Evolutionary conservation across 2,113 vertebrate genomes (phyloP).

Genomic region (Toxostoma redivivum): DNA sequence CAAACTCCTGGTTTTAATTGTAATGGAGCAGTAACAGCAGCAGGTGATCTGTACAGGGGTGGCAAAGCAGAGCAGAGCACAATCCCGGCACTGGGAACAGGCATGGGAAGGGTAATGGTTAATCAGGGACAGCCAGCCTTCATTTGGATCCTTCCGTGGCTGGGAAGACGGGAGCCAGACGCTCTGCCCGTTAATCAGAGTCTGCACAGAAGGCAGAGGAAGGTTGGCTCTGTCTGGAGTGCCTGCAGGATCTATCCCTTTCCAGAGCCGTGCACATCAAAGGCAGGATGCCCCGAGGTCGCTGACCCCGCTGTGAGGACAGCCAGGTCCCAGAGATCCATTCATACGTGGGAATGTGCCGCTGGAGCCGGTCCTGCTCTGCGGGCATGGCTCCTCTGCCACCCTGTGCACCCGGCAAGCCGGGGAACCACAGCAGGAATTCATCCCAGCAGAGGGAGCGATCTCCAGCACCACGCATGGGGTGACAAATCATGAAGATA

Average conservation of each 20-base stretch:
- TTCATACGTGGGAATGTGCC: fast-evolving
- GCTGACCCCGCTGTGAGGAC: fast-evolving
- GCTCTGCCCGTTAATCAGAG: neutral
- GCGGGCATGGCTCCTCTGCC: neutral
- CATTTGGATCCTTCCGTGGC: neutral
- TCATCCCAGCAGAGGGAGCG: fast-evolving
- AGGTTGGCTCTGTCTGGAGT: neutral
- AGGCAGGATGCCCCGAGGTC: neutral
- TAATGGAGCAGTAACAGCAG: neutral
- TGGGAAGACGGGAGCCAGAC: neutral
- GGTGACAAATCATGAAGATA: neutral
- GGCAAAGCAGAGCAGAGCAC: neutral
- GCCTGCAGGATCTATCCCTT: neutral
- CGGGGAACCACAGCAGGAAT: fast-evolving
- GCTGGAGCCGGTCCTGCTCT: neutral
- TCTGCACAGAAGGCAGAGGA: neutral
- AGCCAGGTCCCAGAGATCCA: neutral
- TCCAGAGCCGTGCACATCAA: neutral
- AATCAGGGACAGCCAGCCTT: neutral
- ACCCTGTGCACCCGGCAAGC: fast-evolving
- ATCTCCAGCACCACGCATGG: fast-evolving
- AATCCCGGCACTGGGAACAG: fast-evolving
- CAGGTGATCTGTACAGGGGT: neutral
- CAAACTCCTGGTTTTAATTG: neutral
- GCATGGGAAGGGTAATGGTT: neutral